phyloP scores from a whole-genome alignment of 2,113 vertebrate species.

The Emydocephalus ijimae region DNA sequence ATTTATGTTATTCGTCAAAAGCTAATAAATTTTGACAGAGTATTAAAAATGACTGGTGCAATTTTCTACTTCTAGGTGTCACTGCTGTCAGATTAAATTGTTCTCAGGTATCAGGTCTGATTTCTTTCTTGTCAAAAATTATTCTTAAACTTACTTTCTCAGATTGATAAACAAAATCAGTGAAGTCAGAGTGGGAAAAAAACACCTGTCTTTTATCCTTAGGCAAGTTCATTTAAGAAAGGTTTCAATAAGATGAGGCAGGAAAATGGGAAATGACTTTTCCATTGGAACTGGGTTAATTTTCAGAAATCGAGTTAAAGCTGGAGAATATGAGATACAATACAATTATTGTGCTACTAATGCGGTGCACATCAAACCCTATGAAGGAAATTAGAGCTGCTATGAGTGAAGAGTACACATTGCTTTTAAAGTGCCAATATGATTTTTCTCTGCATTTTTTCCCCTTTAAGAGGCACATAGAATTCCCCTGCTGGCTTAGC shows the following conservation, averaged over 20 bases:
- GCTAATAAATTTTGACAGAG: neutral
- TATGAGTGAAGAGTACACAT: slow-evolving; percentile 30
- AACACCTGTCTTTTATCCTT: slow-evolving; percentile 6
- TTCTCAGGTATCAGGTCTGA: slow-evolving; percentile 10
- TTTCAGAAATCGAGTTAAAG: slow-evolving; percentile 30
- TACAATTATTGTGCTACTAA: slow-evolving; percentile 46
- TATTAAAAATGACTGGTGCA: neutral
- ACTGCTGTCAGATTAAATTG: neutral
- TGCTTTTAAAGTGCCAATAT: slow-evolving; percentile 5
- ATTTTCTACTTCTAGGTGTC: neutral
- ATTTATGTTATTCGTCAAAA: slow-evolving; percentile 19
- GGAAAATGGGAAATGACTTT: slow-evolving; percentile 20
- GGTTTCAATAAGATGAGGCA: slow-evolving; percentile 33
- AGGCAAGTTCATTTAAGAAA: slow-evolving; percentile 40
- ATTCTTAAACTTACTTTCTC: slow-evolving; percentile 38
- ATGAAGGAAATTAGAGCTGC: slow-evolving; percentile 35
- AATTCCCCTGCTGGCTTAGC: neutral
- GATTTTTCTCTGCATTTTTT: slow-evolving; percentile 30
- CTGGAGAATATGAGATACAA: slow-evolving; percentile 22
- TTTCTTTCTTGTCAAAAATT: slow-evolving; percentile 41
- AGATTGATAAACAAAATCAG: neutral
- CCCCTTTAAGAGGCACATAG: neutral
- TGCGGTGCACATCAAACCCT: slow-evolving; percentile 23
- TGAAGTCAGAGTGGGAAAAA: neutral
- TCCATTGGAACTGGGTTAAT: slow-evolving; percentile 23